Evolutionary conservation across 2,888 invertebrate genomes (phyloP).

Genomic region (Gerosis bhagava): DNA sequence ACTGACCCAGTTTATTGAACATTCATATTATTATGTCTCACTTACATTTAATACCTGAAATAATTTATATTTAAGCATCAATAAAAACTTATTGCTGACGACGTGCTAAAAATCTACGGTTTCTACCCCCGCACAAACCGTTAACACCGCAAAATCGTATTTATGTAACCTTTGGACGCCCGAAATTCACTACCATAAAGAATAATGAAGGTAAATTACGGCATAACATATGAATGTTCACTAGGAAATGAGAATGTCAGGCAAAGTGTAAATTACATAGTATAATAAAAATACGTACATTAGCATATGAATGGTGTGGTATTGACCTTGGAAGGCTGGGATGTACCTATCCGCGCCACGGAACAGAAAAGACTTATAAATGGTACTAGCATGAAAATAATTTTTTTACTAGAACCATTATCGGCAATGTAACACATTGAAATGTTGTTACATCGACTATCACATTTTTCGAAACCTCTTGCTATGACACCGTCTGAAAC

Average conservation of each 20-base stretch:
- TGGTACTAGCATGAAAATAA: no score
- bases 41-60: not conserved
- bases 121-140: no score
- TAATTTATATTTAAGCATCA: not conserved
- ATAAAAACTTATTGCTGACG: constrained; percentile 6
- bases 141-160: constrained; percentile 4
- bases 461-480: no score
- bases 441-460: no score
- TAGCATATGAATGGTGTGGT: constrained; percentile 53
- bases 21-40: constrained; percentile 40
- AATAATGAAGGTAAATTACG: constrained; percentile 23
- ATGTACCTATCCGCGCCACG: constrained; percentile 1
- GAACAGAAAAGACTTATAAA: no score
- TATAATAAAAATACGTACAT: constrained; percentile 41
- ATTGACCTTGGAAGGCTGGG: constrained; percentile 39
- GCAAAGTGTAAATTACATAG: constrained; percentile 40
- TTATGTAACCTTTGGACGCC: constrained; percentile 17
- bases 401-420: no score
- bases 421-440: no score
- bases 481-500: no score
- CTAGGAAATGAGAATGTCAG: constrained; percentile 43
- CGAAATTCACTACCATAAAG: constrained; percentile 13
- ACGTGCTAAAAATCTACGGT: constrained; percentile 5
- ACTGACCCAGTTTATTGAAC: constrained; percentile 21
- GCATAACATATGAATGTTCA: constrained; percentile 46